phyloP scores from a whole-genome alignment of 2,113 vertebrate genomes.

The Tautogolabrus adspersus region DNA sequence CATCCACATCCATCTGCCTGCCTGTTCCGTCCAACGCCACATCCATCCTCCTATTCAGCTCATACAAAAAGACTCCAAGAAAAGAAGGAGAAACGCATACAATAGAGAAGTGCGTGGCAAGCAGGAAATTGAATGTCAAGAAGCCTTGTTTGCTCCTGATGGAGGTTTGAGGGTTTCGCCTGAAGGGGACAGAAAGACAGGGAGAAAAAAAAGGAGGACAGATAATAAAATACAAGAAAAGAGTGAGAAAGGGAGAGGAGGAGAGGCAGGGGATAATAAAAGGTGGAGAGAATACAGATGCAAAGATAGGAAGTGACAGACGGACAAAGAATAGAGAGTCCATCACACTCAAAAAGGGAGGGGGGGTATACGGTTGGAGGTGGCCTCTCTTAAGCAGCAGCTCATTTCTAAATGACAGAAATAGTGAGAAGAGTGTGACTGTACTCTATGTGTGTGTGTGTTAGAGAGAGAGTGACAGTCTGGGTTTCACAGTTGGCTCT shows the following conservation, averaged over 20 bases:
- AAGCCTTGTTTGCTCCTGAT: slow-evolving; percentile 84
- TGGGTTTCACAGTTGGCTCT: slow-evolving; percentile 64
- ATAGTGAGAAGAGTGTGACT: slow-evolving; percentile 23
- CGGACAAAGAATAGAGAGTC: slow-evolving; percentile 31
- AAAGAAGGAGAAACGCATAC: slow-evolving; percentile 65
- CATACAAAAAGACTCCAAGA: slow-evolving; percentile 61
- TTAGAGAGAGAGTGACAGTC: slow-evolving; percentile 22
- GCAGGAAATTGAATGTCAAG: slow-evolving; percentile 88
- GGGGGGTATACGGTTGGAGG: slow-evolving; percentile 31
- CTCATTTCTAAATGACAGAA: slow-evolving; percentile 61
- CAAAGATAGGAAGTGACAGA: slow-evolving; percentile 50
- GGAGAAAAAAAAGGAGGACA: slow-evolving; percentile 32
- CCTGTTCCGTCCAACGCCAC: slow-evolving; percentile 45
- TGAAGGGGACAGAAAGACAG: slow-evolving; percentile 65
- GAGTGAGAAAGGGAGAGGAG: slow-evolving; percentile 29
- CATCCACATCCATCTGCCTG: slow-evolving; percentile 45
- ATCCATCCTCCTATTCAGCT: slow-evolving; percentile 68
- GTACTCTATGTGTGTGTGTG: neutral
- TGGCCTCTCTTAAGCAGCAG: slow-evolving; percentile 44
- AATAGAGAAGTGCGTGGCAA: slow-evolving; percentile 79
- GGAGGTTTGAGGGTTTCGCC: slow-evolving; percentile 78
- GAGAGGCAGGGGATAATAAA: slow-evolving; percentile 39
- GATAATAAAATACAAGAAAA: slow-evolving; percentile 61
- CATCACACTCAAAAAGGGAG: slow-evolving; percentile 32
- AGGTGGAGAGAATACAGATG: slow-evolving; percentile 56